Evolutionary conservation across 2,797 vertebrate species (phyloP), one percentile per base, ranked within the genome.

Genomic region (Myotis pilosus): DNA sequence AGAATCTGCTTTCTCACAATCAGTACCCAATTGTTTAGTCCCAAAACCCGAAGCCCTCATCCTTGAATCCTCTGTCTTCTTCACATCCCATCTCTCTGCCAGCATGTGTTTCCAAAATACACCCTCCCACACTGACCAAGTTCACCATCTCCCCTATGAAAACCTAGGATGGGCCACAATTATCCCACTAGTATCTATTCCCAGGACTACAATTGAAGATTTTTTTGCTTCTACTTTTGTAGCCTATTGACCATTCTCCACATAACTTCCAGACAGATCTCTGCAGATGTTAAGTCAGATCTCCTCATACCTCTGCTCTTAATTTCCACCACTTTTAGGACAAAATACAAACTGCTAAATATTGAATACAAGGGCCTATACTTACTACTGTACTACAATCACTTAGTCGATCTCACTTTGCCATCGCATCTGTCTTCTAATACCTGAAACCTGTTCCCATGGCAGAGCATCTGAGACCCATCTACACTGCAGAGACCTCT

Each of bases 1-100:
- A 49, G 33, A 76, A 87, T 36, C 41, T 81, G 66, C 53, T 92
- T 53, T 76, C 66, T 25, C 83, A 66, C 41, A 49, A 64, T 57
- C 28, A 57, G 62, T 5, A 36, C 7, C 51, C 36, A 51, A 23
- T 4, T 41, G 20, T 68, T 79, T 20, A 71, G 2, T 33, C 49
- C 49, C n/a, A n/a, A 51, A 80, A 23, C 8, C 55, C 12, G 19
- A 16, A 30, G 47, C 25, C 86, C 11, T 30, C 53, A 51, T 23
- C 17, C 57, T 47, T 51, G 69, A 82, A 19, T 71, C 11, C 47
- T 89, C 33, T 44, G 3, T 81, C 36, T 78, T 78, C 49, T 87
- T 91, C 55, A 83, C 23, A 17, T 25, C 38, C 82, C 6, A 20
- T 53, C 86, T 49, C 53, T 69, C n/a, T 81, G 68, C 19, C 7